Percentiles rank a stretch among this genome's conserved stretches.
Conservation (phyloP, 2,888 invertebrate species). For the Zelleria hepariella region DNA sequence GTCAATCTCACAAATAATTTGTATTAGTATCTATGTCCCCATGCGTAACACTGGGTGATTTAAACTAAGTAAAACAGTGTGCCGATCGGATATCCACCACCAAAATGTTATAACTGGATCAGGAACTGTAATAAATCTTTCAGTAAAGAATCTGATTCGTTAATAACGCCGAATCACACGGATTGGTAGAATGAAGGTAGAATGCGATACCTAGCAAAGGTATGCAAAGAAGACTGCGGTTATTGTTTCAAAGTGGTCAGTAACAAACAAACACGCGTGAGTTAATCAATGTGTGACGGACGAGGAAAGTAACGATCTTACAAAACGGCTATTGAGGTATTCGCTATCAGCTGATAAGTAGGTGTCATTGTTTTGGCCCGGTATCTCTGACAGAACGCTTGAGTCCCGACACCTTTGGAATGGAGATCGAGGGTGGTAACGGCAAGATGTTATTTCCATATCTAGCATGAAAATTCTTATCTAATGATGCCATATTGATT, state of each 20-base stretch:
- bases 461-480: slow-evolving; percentile 62
- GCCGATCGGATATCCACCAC: not conserved
- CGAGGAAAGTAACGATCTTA: not conserved
- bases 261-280: slow-evolving; percentile 5
- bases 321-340: not conserved
- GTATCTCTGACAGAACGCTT: slow-evolving; percentile 25
- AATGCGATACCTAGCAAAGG: not conserved
- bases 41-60: not conserved
- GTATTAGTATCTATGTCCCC: not conserved
- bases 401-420: slow-evolving; percentile 58
- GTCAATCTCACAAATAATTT: too few species aligned
- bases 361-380: slow-evolving; percentile 1
- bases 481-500: slow-evolving; percentile 20
- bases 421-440: slow-evolving; percentile 55
- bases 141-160: not conserved
- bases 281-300: slow-evolving; percentile 10
- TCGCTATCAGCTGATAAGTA: not conserved
- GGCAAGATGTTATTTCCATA: slow-evolving; percentile 65
- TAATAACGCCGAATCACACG: not conserved
- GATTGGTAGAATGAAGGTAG: not conserved
- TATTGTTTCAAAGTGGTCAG: not conserved
- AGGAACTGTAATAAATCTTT: not conserved
- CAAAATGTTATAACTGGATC: not conserved
- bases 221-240: not conserved
- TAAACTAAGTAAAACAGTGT: not conserved